phyloP scores from a whole-genome alignment of 2,797 vertebrate genomes.

The Lagodon rhomboides region DNA sequence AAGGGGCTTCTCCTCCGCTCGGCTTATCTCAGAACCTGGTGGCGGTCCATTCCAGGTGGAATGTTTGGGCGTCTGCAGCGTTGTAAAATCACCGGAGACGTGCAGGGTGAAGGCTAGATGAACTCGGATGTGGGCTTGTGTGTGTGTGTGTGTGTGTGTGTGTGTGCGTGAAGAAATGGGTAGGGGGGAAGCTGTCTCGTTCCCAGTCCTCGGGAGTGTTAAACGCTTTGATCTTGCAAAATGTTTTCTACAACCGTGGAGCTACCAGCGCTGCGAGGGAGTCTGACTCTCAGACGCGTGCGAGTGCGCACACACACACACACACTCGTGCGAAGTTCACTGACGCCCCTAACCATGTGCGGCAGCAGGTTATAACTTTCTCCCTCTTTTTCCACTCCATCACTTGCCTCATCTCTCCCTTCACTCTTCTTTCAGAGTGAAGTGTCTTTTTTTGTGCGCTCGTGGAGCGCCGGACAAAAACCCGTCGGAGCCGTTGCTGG shows the following conservation, averaged over 20 bases:
- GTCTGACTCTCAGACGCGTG: slow-evolving; percentile 48
- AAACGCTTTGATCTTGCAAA: slow-evolving; percentile 78
- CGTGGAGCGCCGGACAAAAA: not conserved
- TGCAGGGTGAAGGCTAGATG: slow-evolving; percentile 57
- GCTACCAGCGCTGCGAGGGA: slow-evolving; percentile 62
- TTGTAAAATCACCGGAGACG: slow-evolving; percentile 67
- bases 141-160: slow-evolving; percentile 17
- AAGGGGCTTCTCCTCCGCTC: slow-evolving; percentile 59
- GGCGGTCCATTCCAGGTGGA: slow-evolving; percentile 73
- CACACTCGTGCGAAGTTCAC: slow-evolving; percentile 17
- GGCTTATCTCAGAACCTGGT: slow-evolving; percentile 78
- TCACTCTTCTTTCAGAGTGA: slow-evolving; percentile 11
- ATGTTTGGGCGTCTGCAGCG: slow-evolving; percentile 69
- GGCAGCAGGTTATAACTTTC: slow-evolving; percentile 47
- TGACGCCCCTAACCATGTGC: slow-evolving; percentile 29
- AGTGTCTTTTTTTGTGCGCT: not conserved
- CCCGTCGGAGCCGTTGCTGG: too few species aligned
- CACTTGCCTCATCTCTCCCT: slow-evolving; percentile 21
- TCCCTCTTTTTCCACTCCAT: slow-evolving; percentile 32
- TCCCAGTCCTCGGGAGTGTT: slow-evolving; percentile 67
- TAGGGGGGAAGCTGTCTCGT: slow-evolving; percentile 47
- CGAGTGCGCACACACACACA: slow-evolving; percentile 12
- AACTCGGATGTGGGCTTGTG: slow-evolving; percentile 29
- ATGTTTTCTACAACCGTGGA: slow-evolving; percentile 70
- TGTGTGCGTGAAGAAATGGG: slow-evolving; percentile 23